Evolutionary conservation across 2,113 vertebrate species (phyloP), one percentile per base, ranked within the genome.

Genomic region (Machaerirhynchus nigripectus): DNA sequence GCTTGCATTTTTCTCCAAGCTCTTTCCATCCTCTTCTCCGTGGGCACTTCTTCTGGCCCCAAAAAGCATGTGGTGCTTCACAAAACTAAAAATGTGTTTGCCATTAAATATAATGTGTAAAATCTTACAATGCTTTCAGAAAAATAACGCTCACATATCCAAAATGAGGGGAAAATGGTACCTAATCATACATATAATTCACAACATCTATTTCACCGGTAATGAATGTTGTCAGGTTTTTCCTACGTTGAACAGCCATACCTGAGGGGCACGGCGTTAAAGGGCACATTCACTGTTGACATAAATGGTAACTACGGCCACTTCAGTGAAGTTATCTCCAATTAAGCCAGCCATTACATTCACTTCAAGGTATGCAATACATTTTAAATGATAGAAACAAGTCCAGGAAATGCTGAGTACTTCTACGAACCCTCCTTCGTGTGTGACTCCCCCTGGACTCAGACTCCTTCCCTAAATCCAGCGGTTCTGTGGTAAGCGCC

Each of bases 21-120:
- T 52, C 47, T 80, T 89, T 90, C 49, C 53, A 75, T 15, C 37
- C 31, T 74, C 53, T 84, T 83, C 71, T 87, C 49, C 13, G 4
- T 3, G 28, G 56, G 69, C 76, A 42, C 23, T 89, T 82, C 85
- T 35, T 31, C 65, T 64, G 65, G 61, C 60, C 56, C 31, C 39
- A 59, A 46, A 78, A 87, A 42, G 11, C 60, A 84, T 1, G 8
- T 4, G 3, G 49, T 52, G 46, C 71, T 90, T 89, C 82, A 60
- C 75, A 52, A 63, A 89, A 42, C 76, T 53, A 33, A 90, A 97
- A 96, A 96, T 81, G 88, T 90, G 90, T 86, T 96, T 97, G 82
- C 73, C 40, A 92, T 92, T 96, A 96, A 93, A 71, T 70, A 56
- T 74, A 84, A 95, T 46, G 74, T 73, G 64, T 57, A 90, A 94